Evolutionary conservation across 1,140 invertebrate genomes (phyloP).

Genomic region (Aphidius ervi): DNA sequence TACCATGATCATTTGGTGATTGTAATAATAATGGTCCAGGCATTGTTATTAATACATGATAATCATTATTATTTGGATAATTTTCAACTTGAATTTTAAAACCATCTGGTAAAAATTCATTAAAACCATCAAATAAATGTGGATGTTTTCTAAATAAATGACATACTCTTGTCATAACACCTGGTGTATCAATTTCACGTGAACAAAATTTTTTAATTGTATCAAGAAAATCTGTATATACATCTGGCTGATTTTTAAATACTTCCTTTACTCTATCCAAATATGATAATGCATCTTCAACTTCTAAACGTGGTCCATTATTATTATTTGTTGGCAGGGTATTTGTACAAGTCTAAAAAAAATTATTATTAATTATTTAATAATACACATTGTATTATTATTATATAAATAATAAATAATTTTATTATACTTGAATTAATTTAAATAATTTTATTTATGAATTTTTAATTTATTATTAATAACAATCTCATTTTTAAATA

Average conservation of each 20-base stretch:
- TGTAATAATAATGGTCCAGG: slow-evolving; percentile 59
- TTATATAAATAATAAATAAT: no score
- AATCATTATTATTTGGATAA: slow-evolving; percentile 75
- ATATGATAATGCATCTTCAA: slow-evolving; percentile 97
- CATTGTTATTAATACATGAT: slow-evolving; percentile 78
- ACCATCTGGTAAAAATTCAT: slow-evolving; percentile 97
- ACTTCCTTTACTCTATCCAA: slow-evolving; percentile 98
- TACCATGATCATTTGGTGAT: slow-evolving; percentile 47
- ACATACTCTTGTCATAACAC: slow-evolving; percentile 96
- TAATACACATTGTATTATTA: no score
- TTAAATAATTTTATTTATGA: no score
- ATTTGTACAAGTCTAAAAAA: no score
- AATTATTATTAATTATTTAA: no score
- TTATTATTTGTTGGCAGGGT: no score
- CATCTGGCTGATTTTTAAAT: slow-evolving; percentile 93
- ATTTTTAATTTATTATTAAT: no score
- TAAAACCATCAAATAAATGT: slow-evolving; percentile 97
- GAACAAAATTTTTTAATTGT: slow-evolving; percentile 99
- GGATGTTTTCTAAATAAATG: slow-evolving; percentile 96
- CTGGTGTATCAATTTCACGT: slow-evolving; percentile 97
- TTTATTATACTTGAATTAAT: no score
- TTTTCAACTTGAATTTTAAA: slow-evolving; percentile 97
- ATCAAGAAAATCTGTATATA: slow-evolving; percentile 99
- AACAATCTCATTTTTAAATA: no score
- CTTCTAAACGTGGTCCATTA: slow-evolving; percentile 69